Base-by-base conservation (phyloP, 1,140 invertebrate species). In the Heliconius hermathena region DNA sequence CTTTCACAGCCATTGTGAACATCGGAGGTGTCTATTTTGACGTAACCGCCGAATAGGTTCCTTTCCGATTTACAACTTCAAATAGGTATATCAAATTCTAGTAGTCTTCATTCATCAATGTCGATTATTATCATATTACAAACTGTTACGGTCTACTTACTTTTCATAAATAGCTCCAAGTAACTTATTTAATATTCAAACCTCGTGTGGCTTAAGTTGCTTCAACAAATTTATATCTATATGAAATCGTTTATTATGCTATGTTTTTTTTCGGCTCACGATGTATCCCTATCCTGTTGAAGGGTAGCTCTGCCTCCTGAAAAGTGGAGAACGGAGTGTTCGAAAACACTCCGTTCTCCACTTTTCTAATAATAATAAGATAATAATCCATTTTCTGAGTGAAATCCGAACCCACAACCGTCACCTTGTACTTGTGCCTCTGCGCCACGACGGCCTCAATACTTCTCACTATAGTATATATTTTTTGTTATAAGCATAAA, bases 1-100 rank as follows among this genome's bases (percentile, higher is more conserved):
- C 92, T 93, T 93, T 93, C 92, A 91, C 92, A 87, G 88, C 88
- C 85, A 93, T 92, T 92, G 89, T 92, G 82, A 82, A 81, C 82
- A 82, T 81, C 73, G 81, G 60, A 66, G 60, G 38, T 70, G 73
- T 70, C 49, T 41, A 41, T 20, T 33, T 73, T 84, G 77, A 74
- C 83, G 83, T 84, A 84, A 84, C 77, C 79, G 38, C 81, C 79
- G 72, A 81, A 80, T 81, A 72, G 73, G n/a, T 38, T 70, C 46
- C 60, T 18, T 54, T 29, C 70, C 26, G 20, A 71, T 49, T 49
- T 77, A 71, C 18, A 3, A n/a, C 46, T 26, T 75, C 52, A 72
- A 72, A 72, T 16, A 22, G 1, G 20, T 54, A 60, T 60, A 60
- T 60, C 9, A 66, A 16, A 66, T 29, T 66, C 60, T 13, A 13